Base-by-base conservation (phyloP, 2,797 vertebrate species). In the Pseudotriccus pelzelni region DNA sequence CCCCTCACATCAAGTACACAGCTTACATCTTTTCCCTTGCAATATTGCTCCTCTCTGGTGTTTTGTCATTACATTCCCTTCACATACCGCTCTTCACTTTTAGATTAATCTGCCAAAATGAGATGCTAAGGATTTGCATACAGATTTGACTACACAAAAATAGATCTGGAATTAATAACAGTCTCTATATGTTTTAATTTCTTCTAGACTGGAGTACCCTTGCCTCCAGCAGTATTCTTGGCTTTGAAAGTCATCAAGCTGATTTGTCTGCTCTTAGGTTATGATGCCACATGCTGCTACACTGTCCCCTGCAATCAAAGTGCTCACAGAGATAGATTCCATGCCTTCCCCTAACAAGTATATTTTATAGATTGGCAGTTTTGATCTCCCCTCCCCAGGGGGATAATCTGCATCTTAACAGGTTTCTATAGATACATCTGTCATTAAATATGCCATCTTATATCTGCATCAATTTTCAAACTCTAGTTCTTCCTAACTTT, bases 101-200 rank as follows among this genome's bases (percentile, higher is more conserved):
- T 93, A 98, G 97, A 98, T 98, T 98, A 97, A 98, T 98, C 98
- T 98, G 96, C 96, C 96, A 98, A 98, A 98, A 98, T 98, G 98
- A 98, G 98, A 98, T 98, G 98, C 98, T 97, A 87, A 97, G 98
- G 98, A 98, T 98, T 98, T 98, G 98, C 98, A 98, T 98, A 98
- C 98, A 98, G 98, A 98, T 98, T 98, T 98, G 97, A 98, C 98
- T 98, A 98, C 97, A 98, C 97, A 98, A 98, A 98, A 98, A 98
- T 98, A 98, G 98, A 98, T 98, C 97, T 97, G 97, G 97, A 98
- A 98, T 98, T 98, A 98, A 98, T 98, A 98, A 98, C 97, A 97
- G 98, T 97, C 97, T 98, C 98, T 98, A 98, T 98, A 98, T 98
- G 98, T 98, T 98, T 98, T 98, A 98, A 98, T 98, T 98, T 98